Evolutionary conservation across 2,888 invertebrate species (phyloP), one percentile per base, ranked within the genome.

Genomic region (Zygogramma bicolorata): DNA sequence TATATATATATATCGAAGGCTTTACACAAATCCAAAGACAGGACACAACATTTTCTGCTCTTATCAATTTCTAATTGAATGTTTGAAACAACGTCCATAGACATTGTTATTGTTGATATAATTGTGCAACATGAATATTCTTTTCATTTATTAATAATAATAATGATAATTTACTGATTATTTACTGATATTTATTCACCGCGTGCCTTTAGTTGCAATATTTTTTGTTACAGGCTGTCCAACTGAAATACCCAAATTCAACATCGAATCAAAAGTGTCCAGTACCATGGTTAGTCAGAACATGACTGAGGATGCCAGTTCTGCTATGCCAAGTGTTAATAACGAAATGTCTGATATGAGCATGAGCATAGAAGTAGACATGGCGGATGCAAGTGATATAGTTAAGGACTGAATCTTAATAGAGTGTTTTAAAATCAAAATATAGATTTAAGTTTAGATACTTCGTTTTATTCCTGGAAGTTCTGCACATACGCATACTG

Each of bases 141-240:
- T n/a, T n/a, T n/a, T n/a, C n/a, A n/a, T n/a, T n/a, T n/a, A n/a
- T n/a, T n/a, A n/a, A n/a, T n/a, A n/a, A n/a, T n/a, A n/a, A n/a
- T n/a, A n/a, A n/a, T n/a, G n/a, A n/a, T n/a, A n/a, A n/a, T n/a
- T n/a, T n/a, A n/a, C n/a, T n/a, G n/a, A n/a, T n/a, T n/a, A n/a
- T n/a, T n/a, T n/a, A n/a, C n/a, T n/a, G n/a, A n/a, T n/a, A n/a
- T n/a, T n/a, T n/a, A n/a, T n/a, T n/a, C n/a, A n/a, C n/a, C n/a
- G n/a, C n/a, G n/a, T n/a, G n/a, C n/a, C n/a, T 38, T 38, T 38
- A 8, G 8, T 38, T 38, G 38, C 10, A n/a, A n/a, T n/a, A n/a
- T 38, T n/a, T 38, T 38, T 15, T 70, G 7, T 85, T 85, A 66
- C 77, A 89, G 89, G 86, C 82, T 89, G 88, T 46, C 88, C 89